These are phyloP conservation scores for Labia minor DNA, from an alignment of 2,888 invertebrate species.

Conservation along the genomic window DNA sequence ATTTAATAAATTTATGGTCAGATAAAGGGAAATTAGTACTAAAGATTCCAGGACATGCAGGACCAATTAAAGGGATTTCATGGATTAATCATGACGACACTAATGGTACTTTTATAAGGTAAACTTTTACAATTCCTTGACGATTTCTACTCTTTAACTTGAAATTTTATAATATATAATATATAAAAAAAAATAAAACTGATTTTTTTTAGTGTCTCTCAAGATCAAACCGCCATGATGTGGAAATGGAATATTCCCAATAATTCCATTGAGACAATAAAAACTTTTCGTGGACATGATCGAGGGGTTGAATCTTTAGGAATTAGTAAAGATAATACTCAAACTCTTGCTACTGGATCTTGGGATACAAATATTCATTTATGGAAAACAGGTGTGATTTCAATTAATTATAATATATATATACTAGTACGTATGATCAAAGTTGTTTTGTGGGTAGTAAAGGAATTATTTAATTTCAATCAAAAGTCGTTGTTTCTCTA, in stretches of 20 bases:
- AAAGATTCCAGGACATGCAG: slow-evolving; percentile 75
- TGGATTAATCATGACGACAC: slow-evolving; percentile 66
- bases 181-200: slow-evolving; percentile 17
- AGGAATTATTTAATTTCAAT: no score
- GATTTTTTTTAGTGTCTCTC: slow-evolving; percentile 55
- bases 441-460: no score
- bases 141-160: slow-evolving; percentile 5
- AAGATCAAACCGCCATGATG: slow-evolving; percentile 81
- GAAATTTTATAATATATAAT: slow-evolving; percentile 31
- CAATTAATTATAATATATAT: no score
- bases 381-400: not conserved
- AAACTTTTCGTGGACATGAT: slow-evolving; percentile 81
- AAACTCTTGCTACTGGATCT: slow-evolving; percentile 69
- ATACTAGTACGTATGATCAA: no score
- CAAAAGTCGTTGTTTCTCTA: no score
- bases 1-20: slow-evolving; percentile 83
- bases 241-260: slow-evolving; percentile 74
- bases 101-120: slow-evolving; percentile 59
- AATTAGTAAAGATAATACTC: slow-evolving; percentile 52
- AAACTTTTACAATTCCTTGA: slow-evolving; percentile 23
- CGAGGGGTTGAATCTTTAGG: slow-evolving; percentile 81
- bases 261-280: slow-evolving; percentile 66
- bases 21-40: slow-evolving; percentile 71
- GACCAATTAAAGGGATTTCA: slow-evolving; percentile 75
- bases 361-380: slow-evolving; percentile 59